These are phyloP conservation scores for Drosophila ustulata DNA, from an alignment of 2,888 invertebrate species.

Conservation along the genomic window DNA sequence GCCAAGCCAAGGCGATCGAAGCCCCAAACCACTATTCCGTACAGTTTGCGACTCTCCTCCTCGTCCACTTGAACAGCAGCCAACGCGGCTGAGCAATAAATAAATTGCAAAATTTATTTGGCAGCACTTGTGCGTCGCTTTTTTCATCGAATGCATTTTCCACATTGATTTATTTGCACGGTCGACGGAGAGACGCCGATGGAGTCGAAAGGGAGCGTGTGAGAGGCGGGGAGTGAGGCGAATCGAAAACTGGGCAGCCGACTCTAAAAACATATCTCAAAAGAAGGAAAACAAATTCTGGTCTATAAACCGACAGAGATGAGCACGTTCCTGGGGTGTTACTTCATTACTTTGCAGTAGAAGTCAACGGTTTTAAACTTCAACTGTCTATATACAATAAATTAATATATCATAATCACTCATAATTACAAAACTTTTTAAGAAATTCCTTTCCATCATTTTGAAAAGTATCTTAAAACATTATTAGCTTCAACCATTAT, in stretches of 20 bases:
- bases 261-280: constrained; percentile 53
- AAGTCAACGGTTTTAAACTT: no score
- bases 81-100: constrained; percentile 64
- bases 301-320: constrained; percentile 34
- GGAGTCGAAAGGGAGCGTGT: constrained; percentile 12
- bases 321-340: constrained; percentile 7
- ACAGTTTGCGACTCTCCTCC: not conserved
- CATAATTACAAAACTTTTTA: no score
- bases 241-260: constrained; percentile 8
- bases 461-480: no score
- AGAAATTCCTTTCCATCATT: no score
- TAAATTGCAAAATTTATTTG: constrained; percentile 77
- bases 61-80: constrained; percentile 53
- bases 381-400: no score
- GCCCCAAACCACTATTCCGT: not conserved
- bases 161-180: constrained; percentile 71
- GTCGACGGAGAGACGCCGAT: constrained; percentile 41
- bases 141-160: constrained; percentile 79
- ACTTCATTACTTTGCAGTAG: not conserved
- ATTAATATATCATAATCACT: no score
- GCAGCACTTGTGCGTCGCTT: constrained; percentile 77
- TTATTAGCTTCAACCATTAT: no score
- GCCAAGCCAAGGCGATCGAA: constrained; percentile 47
- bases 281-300: constrained; percentile 54
- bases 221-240: not conserved